Evolutionary conservation across 1,140 invertebrate genomes (phyloP).

Genomic region (Asobara japonica): DNA sequence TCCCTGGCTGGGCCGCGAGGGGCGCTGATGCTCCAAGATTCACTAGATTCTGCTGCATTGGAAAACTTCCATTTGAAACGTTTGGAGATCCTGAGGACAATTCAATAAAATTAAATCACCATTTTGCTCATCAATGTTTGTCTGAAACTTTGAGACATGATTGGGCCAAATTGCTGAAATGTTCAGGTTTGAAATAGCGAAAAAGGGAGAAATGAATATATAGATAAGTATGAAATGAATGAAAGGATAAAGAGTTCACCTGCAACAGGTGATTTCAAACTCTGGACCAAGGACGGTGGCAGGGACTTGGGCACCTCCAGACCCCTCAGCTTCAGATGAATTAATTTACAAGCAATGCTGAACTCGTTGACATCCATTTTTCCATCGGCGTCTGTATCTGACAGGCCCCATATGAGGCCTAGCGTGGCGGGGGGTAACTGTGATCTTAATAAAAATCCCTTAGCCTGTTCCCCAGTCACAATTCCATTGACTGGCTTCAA

Average conservation of each 20-base stretch:
- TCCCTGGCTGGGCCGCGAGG: conserved; percentile 12
- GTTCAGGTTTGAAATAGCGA: neutral
- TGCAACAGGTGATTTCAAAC: conserved; percentile 66
- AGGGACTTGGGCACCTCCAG: conserved; percentile 88
- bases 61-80: conserved; percentile 32
- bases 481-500: conserved; percentile 88
- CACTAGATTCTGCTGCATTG: conserved; percentile 28
- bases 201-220: neutral
- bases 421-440: conserved; percentile 87
- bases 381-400: conserved; percentile 96
- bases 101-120: neutral
- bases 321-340: conserved; percentile 92
- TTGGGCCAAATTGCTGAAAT: too few species aligned
- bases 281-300: conserved; percentile 79
- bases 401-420: conserved; percentile 93
- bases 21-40: conserved; percentile 36
- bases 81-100: neutral
- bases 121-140: too few species aligned
- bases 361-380: conserved; percentile 97
- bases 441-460: conserved; percentile 92
- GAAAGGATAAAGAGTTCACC: conserved; percentile 58
- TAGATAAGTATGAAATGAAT: neutral
- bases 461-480: conserved; percentile 93
- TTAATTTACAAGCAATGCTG: conserved; percentile 97
- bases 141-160: too few species aligned